These are phyloP conservation scores for Atherinomorus stipes DNA, from an alignment of 2,113 vertebrate genomes.

Conservation along the genomic window DNA sequence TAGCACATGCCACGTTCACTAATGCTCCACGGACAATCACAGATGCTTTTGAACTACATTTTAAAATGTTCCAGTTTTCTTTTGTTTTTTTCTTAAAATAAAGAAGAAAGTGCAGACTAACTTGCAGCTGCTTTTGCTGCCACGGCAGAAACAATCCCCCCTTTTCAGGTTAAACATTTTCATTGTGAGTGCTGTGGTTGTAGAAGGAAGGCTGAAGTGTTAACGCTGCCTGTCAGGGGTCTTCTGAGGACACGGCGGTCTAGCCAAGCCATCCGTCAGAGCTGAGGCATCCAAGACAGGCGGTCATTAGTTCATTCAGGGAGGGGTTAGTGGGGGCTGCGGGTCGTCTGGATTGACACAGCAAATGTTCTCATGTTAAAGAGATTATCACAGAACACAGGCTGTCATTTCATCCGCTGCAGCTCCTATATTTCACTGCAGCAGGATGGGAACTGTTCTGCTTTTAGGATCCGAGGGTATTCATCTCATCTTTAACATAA, in stretches of 20 bases:
- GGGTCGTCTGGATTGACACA: slow-evolving; percentile 12
- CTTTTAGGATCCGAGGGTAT: not conserved
- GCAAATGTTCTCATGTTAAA: slow-evolving; percentile 62
- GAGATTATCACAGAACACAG: slow-evolving; percentile 39
- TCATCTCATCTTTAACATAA: no score
- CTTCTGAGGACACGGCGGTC: slow-evolving; percentile 47
- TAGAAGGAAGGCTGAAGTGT: not conserved
- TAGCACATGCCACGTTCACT: no score
- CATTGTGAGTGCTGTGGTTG: not conserved
- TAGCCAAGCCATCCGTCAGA: slow-evolving; percentile 56
- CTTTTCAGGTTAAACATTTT: not conserved
- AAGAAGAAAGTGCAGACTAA: no score
- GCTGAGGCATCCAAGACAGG: slow-evolving; percentile 56
- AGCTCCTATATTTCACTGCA: slow-evolving; percentile 27
- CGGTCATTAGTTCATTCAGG: slow-evolving; percentile 37
- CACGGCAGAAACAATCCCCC: not conserved
- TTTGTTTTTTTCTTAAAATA: not conserved
- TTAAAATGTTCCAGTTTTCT: not conserved
- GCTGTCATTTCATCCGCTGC: slow-evolving; percentile 20
- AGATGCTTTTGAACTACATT: not conserved
- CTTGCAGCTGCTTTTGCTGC: not conserved
- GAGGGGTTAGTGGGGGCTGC: not conserved
- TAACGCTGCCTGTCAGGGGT: slow-evolving; percentile 37
- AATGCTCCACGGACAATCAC: no score
- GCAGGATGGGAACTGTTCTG: slow-evolving; percentile 3